Conservation (phyloP, 2,888 invertebrate genomes). For the Urechis unicinctus region DNA sequence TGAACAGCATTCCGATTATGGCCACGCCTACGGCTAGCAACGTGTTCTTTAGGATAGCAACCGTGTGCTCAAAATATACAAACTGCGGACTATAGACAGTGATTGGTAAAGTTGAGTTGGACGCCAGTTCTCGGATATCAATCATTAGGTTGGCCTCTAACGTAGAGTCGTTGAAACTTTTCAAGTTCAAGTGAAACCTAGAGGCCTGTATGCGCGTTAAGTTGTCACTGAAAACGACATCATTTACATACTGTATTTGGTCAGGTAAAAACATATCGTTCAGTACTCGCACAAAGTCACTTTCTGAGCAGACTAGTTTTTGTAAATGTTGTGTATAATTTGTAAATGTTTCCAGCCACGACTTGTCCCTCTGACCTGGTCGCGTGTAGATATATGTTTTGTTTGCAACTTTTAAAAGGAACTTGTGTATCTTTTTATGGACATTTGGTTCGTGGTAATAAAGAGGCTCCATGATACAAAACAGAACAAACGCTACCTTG, state of each 20-base stretch:
- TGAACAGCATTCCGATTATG: constrained; percentile 24
- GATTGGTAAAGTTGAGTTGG: constrained; percentile 20
- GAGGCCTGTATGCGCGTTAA: constrained; percentile 66
- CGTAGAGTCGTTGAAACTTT: constrained; percentile 75
- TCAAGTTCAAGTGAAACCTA: constrained; percentile 79
- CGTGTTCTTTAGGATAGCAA: constrained; percentile 23
- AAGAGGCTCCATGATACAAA: constrained; percentile 16
- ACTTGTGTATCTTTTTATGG: neutral
- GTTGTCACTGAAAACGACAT: constrained; percentile 14
- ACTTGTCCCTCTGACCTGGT: too few species aligned
- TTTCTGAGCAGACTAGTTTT: too few species aligned
- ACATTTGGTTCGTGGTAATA: constrained; percentile 10
- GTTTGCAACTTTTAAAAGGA: too few species aligned
- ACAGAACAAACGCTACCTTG: constrained; percentile 18
- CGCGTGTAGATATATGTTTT: too few species aligned
- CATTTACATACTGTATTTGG: constrained; percentile 6
- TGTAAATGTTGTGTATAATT: too few species aligned
- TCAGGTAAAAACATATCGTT: constrained; percentile 4
- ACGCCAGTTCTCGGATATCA: constrained; percentile 24
- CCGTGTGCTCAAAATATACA: constrained; percentile 24
- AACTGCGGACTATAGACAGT: constrained; percentile 23
- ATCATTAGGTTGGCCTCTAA: constrained; percentile 29
- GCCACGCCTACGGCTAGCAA: constrained; percentile 24
- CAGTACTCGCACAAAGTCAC: constrained; percentile 7
- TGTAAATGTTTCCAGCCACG: constrained; percentile 12